Evolutionary conservation across 2,888 invertebrate genomes (phyloP), one percentile per base, ranked within the genome.

Genomic region (Drosophila borborema): DNA sequence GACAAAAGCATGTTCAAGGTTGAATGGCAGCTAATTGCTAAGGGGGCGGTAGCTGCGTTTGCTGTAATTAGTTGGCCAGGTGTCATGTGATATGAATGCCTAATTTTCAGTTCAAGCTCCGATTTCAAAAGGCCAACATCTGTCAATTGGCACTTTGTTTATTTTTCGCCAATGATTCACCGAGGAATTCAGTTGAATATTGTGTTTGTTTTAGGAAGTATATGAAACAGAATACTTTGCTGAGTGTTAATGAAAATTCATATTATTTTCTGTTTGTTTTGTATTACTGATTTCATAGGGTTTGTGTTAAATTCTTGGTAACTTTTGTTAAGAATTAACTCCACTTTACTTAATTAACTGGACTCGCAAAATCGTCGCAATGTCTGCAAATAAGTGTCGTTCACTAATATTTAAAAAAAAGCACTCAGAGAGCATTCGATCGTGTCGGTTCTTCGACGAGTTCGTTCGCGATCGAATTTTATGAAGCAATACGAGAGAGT

Each of bases 71-170:
- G 74, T 74, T 71, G 69, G 77, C 55, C 48, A 65, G 66, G 64
- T 86, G 89, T 74, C 72, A 78, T 86, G 87, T 89, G 87, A 84
- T 83, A 64, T 70, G 87, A 83, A 86, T 84, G 67, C 76, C 58
- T 76, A 89, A 89, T 84, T 86, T 59, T 2, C 23, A 20, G 36
- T 14, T 31, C 12, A 45, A 40, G 23, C 60, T 72, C 68, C 80
- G 49, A 74, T 78, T 78, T 53, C 74, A 18, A 48, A 63, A 31
- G 12, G n/a, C 7, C 49, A 31, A 31, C 65, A 31, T 12, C 31
- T 36, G 3, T 58, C 51, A 41, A 43, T 51, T 23, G 49, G 23
- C 16, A 28, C 6, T 38, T 51, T 23, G 36, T 70, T 45, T 2
- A 38, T 16, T 59, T 68, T 69, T 58, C 62, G 55, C 28, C n/a